Base-by-base conservation (phyloP, 2,888 invertebrate genomes). In the Cryptus viduatorius region DNA sequence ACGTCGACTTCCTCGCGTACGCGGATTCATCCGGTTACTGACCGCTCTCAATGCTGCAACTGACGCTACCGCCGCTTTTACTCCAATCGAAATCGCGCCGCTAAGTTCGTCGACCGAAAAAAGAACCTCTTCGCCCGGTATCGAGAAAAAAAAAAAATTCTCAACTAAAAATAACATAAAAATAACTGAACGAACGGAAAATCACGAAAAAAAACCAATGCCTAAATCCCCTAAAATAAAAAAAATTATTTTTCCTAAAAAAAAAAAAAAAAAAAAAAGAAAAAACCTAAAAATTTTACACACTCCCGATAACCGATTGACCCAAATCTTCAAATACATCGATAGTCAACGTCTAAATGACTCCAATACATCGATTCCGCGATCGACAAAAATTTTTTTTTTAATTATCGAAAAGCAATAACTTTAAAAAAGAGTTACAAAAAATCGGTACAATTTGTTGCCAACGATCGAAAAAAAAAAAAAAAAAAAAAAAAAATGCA, bases 31-130 rank as follows among this genome's bases (percentile, higher is more conserved):
- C 50, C 84, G 84, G 84, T 84, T 84, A 84, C 84, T 84, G 82
- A 84, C 84, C 84, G 84, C 81, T 64, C 82, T 82, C 84, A 84
- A 84, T 84, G 84, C 84, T 81, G 72, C 59, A 72, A 73, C 73
- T 24, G 10, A 48, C 48, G 61, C 59, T 37, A 24, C 76, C 64
- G 73, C 64, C 73, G 73, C 78, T 77, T 78, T 78, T 73, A 81
- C 84, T 84, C 69, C 76, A 50, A 83, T 84, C 80, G 78, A 84
- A 67, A 31, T 75, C 50, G 19, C 24, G 37, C 44, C 48, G 61
- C 19, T 16, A 81, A 56, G 82, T 86, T 86, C 79, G 71, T 82
- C 79, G 83, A 86, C 81, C 81, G 79, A 78, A 61, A 75, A 81
- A 72, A 61, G 10, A 8, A 59, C 4, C 12, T 56, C 19, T 12